These are phyloP conservation scores for Riparia riparia DNA, from an alignment of 2,113 vertebrate genomes.

Conservation along the genomic window DNA sequence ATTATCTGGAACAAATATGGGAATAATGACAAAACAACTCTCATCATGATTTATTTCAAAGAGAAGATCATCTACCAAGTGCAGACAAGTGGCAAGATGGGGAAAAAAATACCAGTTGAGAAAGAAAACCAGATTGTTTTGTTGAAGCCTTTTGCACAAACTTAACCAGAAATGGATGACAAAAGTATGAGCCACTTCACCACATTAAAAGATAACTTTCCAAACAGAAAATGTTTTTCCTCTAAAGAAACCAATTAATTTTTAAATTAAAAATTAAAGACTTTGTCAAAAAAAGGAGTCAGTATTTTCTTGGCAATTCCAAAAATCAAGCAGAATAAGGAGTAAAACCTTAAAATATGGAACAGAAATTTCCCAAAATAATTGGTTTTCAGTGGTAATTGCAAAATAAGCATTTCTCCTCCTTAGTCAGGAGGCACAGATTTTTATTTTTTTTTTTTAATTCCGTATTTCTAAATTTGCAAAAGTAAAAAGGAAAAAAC, in stretches of 20 bases:
- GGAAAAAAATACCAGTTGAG: background rate
- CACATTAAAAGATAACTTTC: background rate
- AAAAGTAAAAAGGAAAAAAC: background rate
- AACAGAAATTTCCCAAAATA: background rate
- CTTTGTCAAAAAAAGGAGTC: background rate
- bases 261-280: background rate
- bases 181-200: background rate
- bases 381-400: background rate
- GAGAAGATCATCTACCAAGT: background rate
- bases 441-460: background rate
- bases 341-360: background rate
- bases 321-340: background rate
- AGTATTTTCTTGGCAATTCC: background rate
- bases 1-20: background rate
- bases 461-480: background rate
- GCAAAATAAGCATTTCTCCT: background rate
- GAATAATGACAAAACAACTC: background rate
- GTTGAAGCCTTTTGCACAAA: background rate
- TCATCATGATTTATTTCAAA: background rate
- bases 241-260: background rate
- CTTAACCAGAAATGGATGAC: background rate
- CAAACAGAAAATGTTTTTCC: background rate
- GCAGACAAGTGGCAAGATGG: background rate
- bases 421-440: background rate
- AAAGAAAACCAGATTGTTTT: background rate